These are phyloP conservation scores for Rhyacophila brunnea DNA, from an alignment of 1,140 invertebrate species.

Conservation along the genomic window DNA sequence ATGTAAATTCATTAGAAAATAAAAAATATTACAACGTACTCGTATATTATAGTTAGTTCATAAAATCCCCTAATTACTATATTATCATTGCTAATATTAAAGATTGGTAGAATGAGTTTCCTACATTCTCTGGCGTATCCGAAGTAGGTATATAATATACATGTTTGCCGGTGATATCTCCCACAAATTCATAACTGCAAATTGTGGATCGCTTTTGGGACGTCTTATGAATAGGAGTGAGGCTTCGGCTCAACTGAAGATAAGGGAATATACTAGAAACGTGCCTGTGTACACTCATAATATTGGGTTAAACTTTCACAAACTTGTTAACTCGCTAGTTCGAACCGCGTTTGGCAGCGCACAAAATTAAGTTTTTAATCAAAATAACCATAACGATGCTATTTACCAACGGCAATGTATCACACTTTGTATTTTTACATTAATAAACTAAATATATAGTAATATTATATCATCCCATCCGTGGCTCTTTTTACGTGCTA, in stretches of 20 bases:
- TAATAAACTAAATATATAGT: no score
- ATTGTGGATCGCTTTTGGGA: conserved; percentile 1
- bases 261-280: neutral
- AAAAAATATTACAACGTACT: no score
- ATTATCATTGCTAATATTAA: no score
- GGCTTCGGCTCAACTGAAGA: neutral
- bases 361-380: neutral
- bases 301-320: conserved; percentile 1
- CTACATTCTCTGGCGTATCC: no score
- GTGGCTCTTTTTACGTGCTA: no score
- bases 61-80: no score
- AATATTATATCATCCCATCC: no score
- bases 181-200: neutral
- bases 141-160: no score
- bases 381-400: neutral
- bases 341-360: neutral
- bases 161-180: neutral
- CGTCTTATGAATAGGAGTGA: conserved; percentile 1
- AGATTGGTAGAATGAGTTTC: no score
- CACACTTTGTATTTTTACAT: no score
- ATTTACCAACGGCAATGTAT: neutral
- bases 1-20: no score
- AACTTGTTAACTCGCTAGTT: neutral
- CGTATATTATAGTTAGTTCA: no score
- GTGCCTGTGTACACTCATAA: conserved; percentile 1